Evolutionary conservation across 1,140 invertebrate genomes (phyloP).

Genomic region (Mamestra configurata): DNA sequence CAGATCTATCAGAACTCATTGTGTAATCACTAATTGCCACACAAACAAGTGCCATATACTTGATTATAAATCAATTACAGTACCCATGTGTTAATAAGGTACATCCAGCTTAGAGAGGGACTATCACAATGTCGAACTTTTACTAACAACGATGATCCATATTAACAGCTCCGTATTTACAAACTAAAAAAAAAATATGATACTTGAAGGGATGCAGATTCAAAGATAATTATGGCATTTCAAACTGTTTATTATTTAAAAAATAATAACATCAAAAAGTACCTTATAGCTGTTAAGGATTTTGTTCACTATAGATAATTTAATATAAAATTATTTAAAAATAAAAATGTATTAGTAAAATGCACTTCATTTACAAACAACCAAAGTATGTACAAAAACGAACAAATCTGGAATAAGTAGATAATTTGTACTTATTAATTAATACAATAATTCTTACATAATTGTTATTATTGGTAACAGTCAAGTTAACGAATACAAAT

Average conservation of each 20-base stretch:
- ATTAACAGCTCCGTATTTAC: neutral
- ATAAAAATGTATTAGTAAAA: conserved; percentile 7
- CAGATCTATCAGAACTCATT: too few relatives aligned
- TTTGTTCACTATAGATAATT: conserved; percentile 4
- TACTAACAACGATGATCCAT: too few relatives aligned
- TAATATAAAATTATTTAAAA: neutral
- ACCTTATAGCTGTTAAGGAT: conserved; percentile 4
- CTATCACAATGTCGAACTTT: too few relatives aligned
- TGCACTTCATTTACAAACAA: conserved; percentile 30
- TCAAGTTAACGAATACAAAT: conserved; percentile 37
- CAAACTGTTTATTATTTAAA: neutral
- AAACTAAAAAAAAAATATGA: neutral
- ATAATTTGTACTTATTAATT: conserved; percentile 52
- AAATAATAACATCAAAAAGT: conserved; percentile 9
- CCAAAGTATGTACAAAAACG: conserved; percentile 11
- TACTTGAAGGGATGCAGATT: neutral
- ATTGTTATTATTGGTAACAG: conserved; percentile 46
- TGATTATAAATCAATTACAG: too few relatives aligned
- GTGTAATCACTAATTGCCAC: too few relatives aligned
- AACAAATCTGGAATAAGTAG: conserved; percentile 19
- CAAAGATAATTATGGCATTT: neutral
- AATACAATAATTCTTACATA: conserved; percentile 42
- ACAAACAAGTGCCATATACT: too few relatives aligned
- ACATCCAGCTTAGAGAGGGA: too few relatives aligned
- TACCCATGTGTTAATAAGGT: too few relatives aligned